Conservation (phyloP, 1,140 invertebrate species). For the Phortica variegata region DNA sequence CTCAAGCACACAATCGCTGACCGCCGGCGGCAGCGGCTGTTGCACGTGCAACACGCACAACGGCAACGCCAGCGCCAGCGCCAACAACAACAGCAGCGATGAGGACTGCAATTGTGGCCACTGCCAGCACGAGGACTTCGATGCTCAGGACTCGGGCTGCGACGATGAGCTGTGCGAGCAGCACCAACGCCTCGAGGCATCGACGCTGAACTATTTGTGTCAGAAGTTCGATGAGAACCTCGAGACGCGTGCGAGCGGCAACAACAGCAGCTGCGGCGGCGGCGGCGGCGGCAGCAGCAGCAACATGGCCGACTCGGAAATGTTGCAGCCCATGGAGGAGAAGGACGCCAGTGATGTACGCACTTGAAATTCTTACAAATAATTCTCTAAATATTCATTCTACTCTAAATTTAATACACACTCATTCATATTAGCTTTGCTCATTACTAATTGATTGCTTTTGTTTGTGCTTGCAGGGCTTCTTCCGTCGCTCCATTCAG, state of each 20-base stretch:
- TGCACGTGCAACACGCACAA: constrained; percentile 40
- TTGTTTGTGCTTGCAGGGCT: constrained; percentile 66
- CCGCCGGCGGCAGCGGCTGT: constrained; percentile 26
- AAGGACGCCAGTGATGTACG: too few relatives aligned
- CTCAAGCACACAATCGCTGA: constrained; percentile 39
- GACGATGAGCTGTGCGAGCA: constrained; percentile 61
- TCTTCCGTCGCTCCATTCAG: constrained; percentile 89
- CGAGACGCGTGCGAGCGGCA: constrained; percentile 33
- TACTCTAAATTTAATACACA: constrained; percentile 4
- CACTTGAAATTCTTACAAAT: too few relatives aligned
- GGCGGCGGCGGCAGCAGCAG: constrained; percentile 15
- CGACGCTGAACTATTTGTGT: constrained; percentile 50
- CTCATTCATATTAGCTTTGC: too few relatives aligned
- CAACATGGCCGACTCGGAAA: too few relatives aligned
- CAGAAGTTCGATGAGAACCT: constrained; percentile 56
- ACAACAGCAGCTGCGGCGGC: constrained; percentile 13
- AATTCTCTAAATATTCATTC: background rate
- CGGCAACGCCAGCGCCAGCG: background rate
- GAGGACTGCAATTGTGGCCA: constrained; percentile 11
- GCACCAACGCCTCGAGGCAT: constrained; percentile 36
- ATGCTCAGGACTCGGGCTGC: constrained; percentile 62
- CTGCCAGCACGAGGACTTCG: constrained; percentile 29
- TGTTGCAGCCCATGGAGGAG: too few relatives aligned
- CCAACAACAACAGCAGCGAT: constrained; percentile 15
- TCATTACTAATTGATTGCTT: background rate